These are phyloP conservation scores for Mastomys natalensis DNA, from an alignment of 2,113 vertebrate species.

Conservation along the genomic window DNA sequence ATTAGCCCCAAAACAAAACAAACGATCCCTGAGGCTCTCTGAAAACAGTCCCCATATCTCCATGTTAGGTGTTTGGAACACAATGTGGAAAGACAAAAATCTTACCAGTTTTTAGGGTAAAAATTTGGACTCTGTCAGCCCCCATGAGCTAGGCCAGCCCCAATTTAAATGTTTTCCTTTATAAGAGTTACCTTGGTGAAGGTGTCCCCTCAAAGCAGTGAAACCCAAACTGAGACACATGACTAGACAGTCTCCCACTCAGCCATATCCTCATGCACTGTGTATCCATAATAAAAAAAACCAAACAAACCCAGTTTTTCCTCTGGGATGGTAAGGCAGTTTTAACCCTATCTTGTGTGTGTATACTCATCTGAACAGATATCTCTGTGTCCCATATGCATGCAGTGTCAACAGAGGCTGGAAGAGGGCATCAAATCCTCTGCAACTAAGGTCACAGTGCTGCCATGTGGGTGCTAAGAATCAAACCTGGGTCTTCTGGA, in stretches of 20 bases:
- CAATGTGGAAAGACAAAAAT: neutral
- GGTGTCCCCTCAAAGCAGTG: too few relatives aligned
- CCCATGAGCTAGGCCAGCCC: neutral
- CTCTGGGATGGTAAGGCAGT: neutral
- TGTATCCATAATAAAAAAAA: neutral
- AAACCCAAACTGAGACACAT: too few relatives aligned
- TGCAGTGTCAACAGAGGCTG: neutral
- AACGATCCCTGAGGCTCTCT: too few relatives aligned
- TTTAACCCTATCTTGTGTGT: neutral
- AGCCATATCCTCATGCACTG: neutral
- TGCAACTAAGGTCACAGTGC: too few relatives aligned
- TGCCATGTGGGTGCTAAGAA: neutral
- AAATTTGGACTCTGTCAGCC: neutral
- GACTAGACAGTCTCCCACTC: neutral
- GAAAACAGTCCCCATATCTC: neutral
- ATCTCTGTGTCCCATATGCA: neutral
- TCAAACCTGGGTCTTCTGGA: neutral
- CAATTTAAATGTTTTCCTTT: too few relatives aligned
- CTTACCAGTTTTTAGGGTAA: neutral
- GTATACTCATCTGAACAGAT: neutral
- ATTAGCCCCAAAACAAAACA: neutral
- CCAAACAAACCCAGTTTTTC: neutral
- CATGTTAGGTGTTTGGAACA: neutral
- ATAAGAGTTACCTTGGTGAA: too few relatives aligned
- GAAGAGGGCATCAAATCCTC: neutral